phyloP scores from a whole-genome alignment of 1,140 invertebrate species.

The Sminthurides bifidus region DNA sequence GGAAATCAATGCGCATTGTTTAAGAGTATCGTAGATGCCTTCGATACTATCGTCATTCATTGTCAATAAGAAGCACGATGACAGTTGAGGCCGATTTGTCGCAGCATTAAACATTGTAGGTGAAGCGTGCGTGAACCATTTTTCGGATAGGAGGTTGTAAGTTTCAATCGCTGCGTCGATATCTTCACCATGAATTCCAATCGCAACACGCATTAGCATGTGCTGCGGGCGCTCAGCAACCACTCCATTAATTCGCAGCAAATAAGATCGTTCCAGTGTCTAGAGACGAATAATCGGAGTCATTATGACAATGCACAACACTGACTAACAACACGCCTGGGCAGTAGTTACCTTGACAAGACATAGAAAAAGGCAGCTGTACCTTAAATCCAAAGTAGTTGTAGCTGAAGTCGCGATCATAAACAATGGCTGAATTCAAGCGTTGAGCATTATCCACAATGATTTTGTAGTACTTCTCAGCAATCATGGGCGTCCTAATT shows the following conservation, averaged over 20 bases:
- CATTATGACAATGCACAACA: not conserved
- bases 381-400: constrained; percentile 98
- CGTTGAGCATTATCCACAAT: constrained; percentile 75
- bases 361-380: constrained; percentile 16
- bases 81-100: constrained; percentile 80
- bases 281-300: constrained; percentile 33
- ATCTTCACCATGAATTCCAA: constrained; percentile 92
- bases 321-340: not conserved
- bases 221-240: constrained; percentile 94
- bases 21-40: constrained; percentile 92
- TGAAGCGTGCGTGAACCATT: constrained; percentile 95
- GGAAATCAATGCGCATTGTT: constrained; percentile 89
- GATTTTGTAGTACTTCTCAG: constrained; percentile 66
- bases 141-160: constrained; percentile 89
- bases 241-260: constrained; percentile 87
- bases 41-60: constrained; percentile 96
- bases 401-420: constrained; percentile 93
- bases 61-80: constrained; percentile 80
- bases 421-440: constrained; percentile 92
- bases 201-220: constrained; percentile 94
- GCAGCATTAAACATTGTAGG: constrained; percentile 94
- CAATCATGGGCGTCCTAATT: constrained; percentile 66
- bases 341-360: constrained; percentile 3
- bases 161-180: constrained; percentile 90
- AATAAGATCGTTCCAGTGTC: constrained; percentile 89